Conservation (phyloP, 2,797 vertebrate species). For the Neoniphon sammara region DNA sequence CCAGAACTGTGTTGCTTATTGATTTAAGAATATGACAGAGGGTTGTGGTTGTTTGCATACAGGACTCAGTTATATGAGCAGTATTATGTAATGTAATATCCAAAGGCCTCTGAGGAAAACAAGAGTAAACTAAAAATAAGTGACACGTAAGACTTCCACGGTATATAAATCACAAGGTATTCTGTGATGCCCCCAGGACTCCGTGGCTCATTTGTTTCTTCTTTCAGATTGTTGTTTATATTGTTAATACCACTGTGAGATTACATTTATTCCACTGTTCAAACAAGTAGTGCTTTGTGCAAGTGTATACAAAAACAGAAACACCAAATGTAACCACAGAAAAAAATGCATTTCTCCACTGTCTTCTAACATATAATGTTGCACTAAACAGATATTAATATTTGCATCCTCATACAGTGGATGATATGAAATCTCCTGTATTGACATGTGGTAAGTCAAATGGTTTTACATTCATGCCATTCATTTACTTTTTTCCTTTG, state of each 20-base stretch:
- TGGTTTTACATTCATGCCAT: background rate
- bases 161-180: slow-evolving; percentile 43
- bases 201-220: slow-evolving; percentile 1
- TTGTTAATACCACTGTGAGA: background rate
- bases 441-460: background rate
- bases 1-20: slow-evolving; percentile 5
- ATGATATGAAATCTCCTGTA: too few relatives aligned
- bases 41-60: slow-evolving; percentile 22
- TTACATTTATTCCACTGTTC: too few relatives aligned
- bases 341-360: slow-evolving; percentile 4
- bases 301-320: too few relatives aligned
- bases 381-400: too few relatives aligned
- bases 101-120: slow-evolving; percentile 45
- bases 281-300: background rate
- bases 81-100: slow-evolving; percentile 43
- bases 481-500: slow-evolving; percentile 5
- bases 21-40: slow-evolving; percentile 22
- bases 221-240: slow-evolving; percentile 13
- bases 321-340: background rate
- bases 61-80: slow-evolving; percentile 30
- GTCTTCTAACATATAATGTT: too few relatives aligned
- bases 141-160: too few relatives aligned
- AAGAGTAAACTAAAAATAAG: slow-evolving; percentile 45
- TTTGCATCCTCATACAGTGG: too few relatives aligned
- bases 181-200: slow-evolving; percentile 15